These are phyloP conservation scores for Popillia japonica DNA, from an alignment of 1,140 invertebrate genomes.

Conservation along the genomic window DNA sequence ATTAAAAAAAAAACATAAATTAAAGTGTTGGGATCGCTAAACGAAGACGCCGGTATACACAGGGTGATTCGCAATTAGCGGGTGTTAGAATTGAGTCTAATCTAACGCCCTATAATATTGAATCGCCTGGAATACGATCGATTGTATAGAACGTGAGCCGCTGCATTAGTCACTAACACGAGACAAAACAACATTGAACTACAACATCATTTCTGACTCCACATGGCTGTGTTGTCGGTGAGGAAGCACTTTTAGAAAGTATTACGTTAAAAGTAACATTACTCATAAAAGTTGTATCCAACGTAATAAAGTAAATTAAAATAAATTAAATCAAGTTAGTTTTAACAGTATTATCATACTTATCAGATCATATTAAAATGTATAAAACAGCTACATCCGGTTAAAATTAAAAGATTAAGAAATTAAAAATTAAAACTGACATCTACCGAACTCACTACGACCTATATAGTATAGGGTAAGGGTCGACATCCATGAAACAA, in stretches of 20 bases:
- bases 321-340: background rate
- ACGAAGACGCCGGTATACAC: background rate
- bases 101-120: too few species aligned
- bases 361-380: background rate
- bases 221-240: slow-evolving; percentile 50
- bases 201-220: slow-evolving; percentile 35
- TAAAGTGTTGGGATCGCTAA: background rate
- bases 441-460: slow-evolving; percentile 34
- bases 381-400: background rate
- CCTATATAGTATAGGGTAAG: slow-evolving; percentile 27
- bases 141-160: background rate
- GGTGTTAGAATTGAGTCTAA: too few species aligned
- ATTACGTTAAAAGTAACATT: slow-evolving; percentile 13
- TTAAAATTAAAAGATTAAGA: too few species aligned
- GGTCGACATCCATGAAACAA: slow-evolving; percentile 46
- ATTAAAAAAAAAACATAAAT: background rate
- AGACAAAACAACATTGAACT: background rate
- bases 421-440: slow-evolving; percentile 11
- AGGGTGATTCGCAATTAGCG: background rate
- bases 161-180: slow-evolving; percentile 5
- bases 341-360: background rate
- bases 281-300: background rate
- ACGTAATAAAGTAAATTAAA: background rate
- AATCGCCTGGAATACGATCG: background rate
- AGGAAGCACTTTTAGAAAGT: slow-evolving; percentile 44